A percentile compares a stretch with the other conserved stretches of the same genome.
phyloP scores from a whole-genome alignment of 2,113 vertebrate species.

The Xyrauchen texanus region DNA sequence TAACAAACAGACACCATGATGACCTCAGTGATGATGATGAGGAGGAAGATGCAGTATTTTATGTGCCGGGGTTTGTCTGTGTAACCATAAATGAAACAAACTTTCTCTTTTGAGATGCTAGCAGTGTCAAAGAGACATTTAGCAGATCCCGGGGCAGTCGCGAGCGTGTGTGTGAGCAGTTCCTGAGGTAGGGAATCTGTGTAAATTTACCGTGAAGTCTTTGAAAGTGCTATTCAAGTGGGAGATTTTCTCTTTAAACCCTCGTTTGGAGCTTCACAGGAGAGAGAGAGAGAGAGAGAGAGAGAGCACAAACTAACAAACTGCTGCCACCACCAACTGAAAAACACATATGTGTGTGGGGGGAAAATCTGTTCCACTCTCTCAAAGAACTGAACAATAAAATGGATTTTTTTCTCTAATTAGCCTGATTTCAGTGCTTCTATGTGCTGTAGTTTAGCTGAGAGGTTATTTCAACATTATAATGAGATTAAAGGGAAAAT shows the following conservation, averaged over 20 bases:
- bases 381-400: background rate
- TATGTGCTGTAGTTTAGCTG: background rate
- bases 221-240: conserved; percentile 89
- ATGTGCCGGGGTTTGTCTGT: conserved; percentile 4
- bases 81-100: conserved; percentile 75
- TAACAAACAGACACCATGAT: conserved; percentile 87
- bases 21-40: conserved; percentile 75
- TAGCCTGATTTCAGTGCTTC: background rate
- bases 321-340: background rate
- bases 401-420: background rate
- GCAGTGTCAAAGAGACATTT: conserved; percentile 94
- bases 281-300: conserved; percentile 66
- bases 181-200: conserved; percentile 88
- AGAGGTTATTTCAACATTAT: background rate
- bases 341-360: too few relatives aligned
- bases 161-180: background rate
- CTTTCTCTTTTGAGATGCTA: conserved; percentile 83
- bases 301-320: conserved; percentile 58
- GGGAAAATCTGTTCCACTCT: background rate
- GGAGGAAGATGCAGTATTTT: conserved; percentile 60
- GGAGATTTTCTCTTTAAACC: conserved; percentile 85
- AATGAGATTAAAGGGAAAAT: background rate
- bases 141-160: conserved; percentile 89
- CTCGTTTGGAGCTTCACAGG: conserved; percentile 72
- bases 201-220: conserved; percentile 80